Base-by-base conservation (phyloP, 2,888 invertebrate species). In the Apamea epomidion region DNA sequence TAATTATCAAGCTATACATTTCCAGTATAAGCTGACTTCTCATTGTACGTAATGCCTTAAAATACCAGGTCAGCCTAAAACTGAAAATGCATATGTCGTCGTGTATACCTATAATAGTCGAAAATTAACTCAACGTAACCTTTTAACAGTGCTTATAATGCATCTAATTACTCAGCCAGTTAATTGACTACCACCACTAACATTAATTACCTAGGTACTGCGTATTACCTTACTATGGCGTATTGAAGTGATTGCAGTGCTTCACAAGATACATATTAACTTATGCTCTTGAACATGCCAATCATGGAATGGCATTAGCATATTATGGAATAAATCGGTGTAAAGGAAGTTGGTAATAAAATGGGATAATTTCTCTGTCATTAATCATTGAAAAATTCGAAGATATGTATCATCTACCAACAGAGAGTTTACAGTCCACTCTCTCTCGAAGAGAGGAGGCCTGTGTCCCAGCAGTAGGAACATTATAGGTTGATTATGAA, bases 171-270 rank as follows among this genome's bases (percentile, higher is more conserved):
- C n/a, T 32, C 32, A 0, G 10, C 21, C n/a, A 32, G 29, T 67
- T 80, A 78, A 85, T 83, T 72, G 42, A 64, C 54, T 54, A 29
- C 51, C n/a, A 68, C 18, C 74, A 67, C 67, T 67, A 74, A 71
- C 54, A 71, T 67, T 79, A 32, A 82, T 82, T 87, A 81, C 65
- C 42, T 51, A 60, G 58, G 67, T 77, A 45, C 42, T 65, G 25
- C 3, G 42, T 32, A 76, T 65, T 76, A 65, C 8, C 48, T 25
- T 4, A 75, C 37, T 68, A 64, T 60, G 71, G 37, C 18, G 5
- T 64, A 64, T 48, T 29, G 29, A 64, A 78, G 76, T 82, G 76
- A 81, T 86, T 78, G 71, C 68, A 48, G 45, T 29, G 64, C n/a
- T 65, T 68, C 54, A 72, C 71, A 79, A 75, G 68, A 73, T 72